A percentile compares a stretch with the other conserved stretches of the same genome.
These are phyloP conservation scores for Atherinosoma microstoma DNA, from an alignment of 2,797 vertebrate species.

Conservation along the genomic window DNA sequence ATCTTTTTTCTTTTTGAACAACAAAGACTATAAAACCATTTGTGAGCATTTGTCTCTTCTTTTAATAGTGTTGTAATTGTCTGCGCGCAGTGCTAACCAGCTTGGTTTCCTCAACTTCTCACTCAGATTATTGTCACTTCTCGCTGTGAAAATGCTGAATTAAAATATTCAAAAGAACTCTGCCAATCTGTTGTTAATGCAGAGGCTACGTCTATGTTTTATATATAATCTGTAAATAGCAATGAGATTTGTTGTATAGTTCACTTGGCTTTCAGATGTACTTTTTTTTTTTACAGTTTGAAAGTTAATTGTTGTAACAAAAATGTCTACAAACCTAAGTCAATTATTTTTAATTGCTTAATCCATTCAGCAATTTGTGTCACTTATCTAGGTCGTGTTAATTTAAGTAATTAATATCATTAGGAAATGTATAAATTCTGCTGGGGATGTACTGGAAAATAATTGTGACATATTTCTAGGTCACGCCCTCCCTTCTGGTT, in stretches of 20 bases:
- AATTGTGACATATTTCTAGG: not conserved
- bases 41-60: no score
- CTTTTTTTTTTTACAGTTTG: not conserved
- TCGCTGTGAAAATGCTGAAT: not conserved
- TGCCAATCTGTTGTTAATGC: not conserved
- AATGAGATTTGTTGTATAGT: not conserved
- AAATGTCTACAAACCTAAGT: not conserved
- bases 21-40: no score
- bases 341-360: constrained; percentile 9
- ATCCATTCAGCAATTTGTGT: constrained; percentile 12
- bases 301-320: not conserved
- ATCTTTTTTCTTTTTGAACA: no score
- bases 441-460: constrained; percentile 3
- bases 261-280: not conserved
- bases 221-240: not conserved
- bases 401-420: constrained; percentile 16
- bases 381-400: constrained; percentile 12
- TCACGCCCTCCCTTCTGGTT: constrained; percentile 7
- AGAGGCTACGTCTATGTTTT: not conserved
- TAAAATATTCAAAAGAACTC: not conserved
- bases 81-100: not conserved
- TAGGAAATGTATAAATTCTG: constrained; percentile 17
- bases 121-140: not conserved
- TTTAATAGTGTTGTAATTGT: no score
- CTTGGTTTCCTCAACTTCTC: not conserved